Evolutionary conservation across 2,113 vertebrate genomes (phyloP).

Genomic region (Mormoops blainvillei): DNA sequence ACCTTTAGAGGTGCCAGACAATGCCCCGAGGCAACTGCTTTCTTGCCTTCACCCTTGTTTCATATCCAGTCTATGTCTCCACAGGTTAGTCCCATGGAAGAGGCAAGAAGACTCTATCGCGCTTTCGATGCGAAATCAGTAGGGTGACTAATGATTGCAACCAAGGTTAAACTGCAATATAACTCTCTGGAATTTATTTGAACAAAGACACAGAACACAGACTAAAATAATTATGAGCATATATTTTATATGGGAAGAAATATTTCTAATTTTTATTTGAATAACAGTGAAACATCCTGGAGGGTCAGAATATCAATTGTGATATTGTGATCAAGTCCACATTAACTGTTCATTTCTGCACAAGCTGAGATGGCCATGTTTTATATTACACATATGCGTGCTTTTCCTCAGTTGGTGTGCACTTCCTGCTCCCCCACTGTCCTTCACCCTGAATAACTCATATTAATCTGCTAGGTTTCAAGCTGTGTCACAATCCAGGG

Average conservation of each 20-base stretch:
- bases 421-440: rapidly evolving
- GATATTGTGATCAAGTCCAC: not conserved
- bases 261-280: not conserved
- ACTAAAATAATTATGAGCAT: not conserved
- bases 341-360: not conserved
- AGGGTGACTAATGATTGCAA: too few species aligned
- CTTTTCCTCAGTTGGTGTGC: not conserved
- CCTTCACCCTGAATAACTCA: not conserved
- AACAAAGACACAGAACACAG: not conserved
- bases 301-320: not conserved
- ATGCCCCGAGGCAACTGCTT: too few species aligned
- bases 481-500: not conserved
- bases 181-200: not conserved
- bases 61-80: too few species aligned
- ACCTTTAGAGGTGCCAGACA: too few species aligned
- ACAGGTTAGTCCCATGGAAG: too few species aligned
- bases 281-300: not conserved
- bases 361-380: not conserved
- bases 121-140: too few species aligned
- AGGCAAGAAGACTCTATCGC: too few species aligned
- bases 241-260: not conserved
- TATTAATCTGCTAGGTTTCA: not conserved
- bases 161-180: too few species aligned
- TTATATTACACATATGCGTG: not conserved
- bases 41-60: too few species aligned